Evolutionary conservation across 2,113 vertebrate genomes (phyloP), one percentile per base, ranked within the genome.

Genomic region (Indri indri): DNA sequence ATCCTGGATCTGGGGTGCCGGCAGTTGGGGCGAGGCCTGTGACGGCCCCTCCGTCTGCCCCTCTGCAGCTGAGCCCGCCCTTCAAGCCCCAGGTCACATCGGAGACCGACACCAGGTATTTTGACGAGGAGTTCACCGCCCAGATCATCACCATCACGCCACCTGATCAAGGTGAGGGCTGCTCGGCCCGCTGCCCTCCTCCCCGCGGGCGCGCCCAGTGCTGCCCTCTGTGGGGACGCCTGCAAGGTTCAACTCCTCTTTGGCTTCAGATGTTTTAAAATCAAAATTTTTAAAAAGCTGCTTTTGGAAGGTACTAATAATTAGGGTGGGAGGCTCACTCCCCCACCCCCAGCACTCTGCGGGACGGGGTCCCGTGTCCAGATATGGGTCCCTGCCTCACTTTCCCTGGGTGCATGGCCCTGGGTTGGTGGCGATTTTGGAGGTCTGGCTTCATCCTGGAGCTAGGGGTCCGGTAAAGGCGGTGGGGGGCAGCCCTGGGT

Each of bases 131-230:
- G 99, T 99, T 99, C 98, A 99, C 99, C 37, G 99, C 99, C 95
- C 99, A 99, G 98, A 99, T 99, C 98, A 99, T 99, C 99, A 99
- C 99, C 85, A 99, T 99, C 98, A 99, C 99, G 18, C 99, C 99
- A 54, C 99, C 99, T 5, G 99, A 99, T 99, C 99, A 99, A 99
- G 99, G 99, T 99, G 99, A 97, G 86, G 83, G 65, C 20, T 27
- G 8, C 73, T 47, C 9, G 45, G 50, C 50, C 11, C 3, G 16
- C 30, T 8, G 22, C 0, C 27, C 71, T 11, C 2, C 50, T 25
- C 63, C 14, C 6, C 8, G 10, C 42, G 5, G 1, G 17, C 17
- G 45, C 10, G 1, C 3, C 9, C 14, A 1, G 37, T 40, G 52
- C 50, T 59, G 79, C 25, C 20, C 32, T 3, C 20, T 1, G 27